Base-by-base conservation (phyloP, 2,888 invertebrate species). In the Pyrochroa serraticornis region DNA sequence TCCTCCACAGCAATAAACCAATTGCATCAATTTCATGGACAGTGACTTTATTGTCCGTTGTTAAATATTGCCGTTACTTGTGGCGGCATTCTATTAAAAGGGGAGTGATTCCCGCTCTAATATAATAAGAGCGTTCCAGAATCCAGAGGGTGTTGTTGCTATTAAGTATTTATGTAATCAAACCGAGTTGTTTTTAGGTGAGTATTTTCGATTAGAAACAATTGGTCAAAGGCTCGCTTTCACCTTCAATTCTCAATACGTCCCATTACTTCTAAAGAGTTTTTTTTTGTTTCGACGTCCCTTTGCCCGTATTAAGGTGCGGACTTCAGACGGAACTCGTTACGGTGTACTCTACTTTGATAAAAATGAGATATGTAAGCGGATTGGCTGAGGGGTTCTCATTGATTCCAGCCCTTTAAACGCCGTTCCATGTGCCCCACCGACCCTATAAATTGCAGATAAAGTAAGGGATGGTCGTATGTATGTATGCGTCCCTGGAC, bases 401-500 rank as follows among this genome's bases (percentile, higher is more conserved):
- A 41, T 48, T 52, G 56, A 56, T 56, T 52, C 31, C 49, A 38
- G 56, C 36, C 48, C 61, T 58, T 55, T 56, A 58, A 54, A 63
- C 53, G 54, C 58, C 61, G 65, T 64, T 62, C 58, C 60, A 58
- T 52, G 41, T 52, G 49, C 58, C 65, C 64, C 64, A 66, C 58
- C 43, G 44, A 43, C 61, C 55, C 64, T 63, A 66, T 66, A 68
- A 65, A 64, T 67, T 63, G 62, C 51, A 67, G 70, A 71, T 73
- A 71, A 71, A 72, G 70, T 71, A 71, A 70, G 71, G 71, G 71
- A 70, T 67, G 71, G 69, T 67, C 66, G 59, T 67, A 66, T 68
- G 63, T 65, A 64, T 67, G 60, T 62, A 62, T 63, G 59, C 55
- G 63, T 73, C 76, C 74, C 74, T 57, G 51, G 74, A 60, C 66